A percentile compares a stretch with the other conserved stretches of the same genome.
These are phyloP conservation scores for Diorhabda sublineata DNA, from an alignment of 1,140 invertebrate species.

Conservation along the genomic window DNA sequence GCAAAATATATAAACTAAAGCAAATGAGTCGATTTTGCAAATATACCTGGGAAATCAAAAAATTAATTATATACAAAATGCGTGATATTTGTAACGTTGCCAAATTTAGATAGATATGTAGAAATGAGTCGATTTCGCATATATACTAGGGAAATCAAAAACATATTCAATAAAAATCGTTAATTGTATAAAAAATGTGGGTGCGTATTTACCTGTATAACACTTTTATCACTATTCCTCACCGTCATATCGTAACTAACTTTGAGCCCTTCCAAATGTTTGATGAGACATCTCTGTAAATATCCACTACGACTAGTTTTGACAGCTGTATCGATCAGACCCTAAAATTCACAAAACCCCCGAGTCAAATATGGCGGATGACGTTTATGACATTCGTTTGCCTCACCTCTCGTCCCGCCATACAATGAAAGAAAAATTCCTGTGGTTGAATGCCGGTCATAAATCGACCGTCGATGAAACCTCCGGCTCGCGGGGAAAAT, in stretches of 20 bases:
- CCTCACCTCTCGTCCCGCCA: slow-evolving; percentile 93
- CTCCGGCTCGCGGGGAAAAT: slow-evolving; percentile 85
- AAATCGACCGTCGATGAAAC: slow-evolving; percentile 93
- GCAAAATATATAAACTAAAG: no score
- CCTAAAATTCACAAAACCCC: slow-evolving; percentile 39
- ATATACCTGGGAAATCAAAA: no score
- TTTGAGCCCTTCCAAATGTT: slow-evolving; percentile 92
- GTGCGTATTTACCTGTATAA: slow-evolving; percentile 69
- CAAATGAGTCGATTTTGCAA: no score
- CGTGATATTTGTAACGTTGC: no score
- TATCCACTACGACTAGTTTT: slow-evolving; percentile 97
- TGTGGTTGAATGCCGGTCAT: slow-evolving; percentile 96
- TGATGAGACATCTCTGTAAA: slow-evolving; percentile 95
- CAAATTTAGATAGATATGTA: no score
- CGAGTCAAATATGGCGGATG: no score
- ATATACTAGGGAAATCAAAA: no score
- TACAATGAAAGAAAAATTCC: slow-evolving; percentile 99
- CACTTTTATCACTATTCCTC: slow-evolving; percentile 86
- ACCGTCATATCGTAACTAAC: slow-evolving; percentile 93
- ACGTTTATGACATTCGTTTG: neutral
- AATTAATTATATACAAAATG: no score
- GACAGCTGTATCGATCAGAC: slow-evolving; percentile 80
- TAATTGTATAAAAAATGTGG: neutral
- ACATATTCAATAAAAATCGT: neutral
- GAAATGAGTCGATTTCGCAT: no score